A percentile compares a stretch with the other conserved stretches of the same genome.
phyloP scores from a whole-genome alignment of 2,797 vertebrate genomes.

The Megaceryle alcyon region DNA sequence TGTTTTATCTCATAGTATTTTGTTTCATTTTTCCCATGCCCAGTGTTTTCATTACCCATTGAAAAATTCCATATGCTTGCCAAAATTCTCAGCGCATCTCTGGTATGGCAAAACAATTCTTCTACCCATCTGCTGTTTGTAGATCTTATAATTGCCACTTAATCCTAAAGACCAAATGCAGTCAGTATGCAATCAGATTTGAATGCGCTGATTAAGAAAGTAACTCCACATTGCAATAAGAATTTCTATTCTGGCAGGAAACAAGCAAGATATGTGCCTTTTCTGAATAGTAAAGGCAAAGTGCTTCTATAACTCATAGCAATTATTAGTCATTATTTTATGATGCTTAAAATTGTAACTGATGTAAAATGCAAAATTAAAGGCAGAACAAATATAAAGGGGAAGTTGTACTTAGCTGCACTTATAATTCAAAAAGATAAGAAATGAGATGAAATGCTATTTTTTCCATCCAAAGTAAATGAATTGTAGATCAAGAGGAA shows the following conservation, averaged over 20 bases:
- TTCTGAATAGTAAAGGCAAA: background rate
- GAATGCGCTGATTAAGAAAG: background rate
- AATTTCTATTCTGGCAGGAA: background rate
- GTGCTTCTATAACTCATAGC: background rate
- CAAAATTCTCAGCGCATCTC: conserved; percentile 11
- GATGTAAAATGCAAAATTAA: background rate
- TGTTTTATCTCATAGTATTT: background rate
- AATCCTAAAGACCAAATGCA: conserved; percentile 22
- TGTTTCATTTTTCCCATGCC: background rate
- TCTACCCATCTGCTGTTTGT: conserved; percentile 8
- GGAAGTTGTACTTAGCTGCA: background rate
- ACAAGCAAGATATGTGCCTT: background rate
- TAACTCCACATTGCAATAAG: background rate
- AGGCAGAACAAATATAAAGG: background rate
- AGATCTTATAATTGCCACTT: conserved; percentile 34
- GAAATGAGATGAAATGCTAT: background rate
- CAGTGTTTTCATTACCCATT: conserved; percentile 23
- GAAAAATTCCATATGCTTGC: background rate
- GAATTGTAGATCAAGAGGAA: background rate
- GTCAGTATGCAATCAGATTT: background rate
- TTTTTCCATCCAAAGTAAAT: background rate
- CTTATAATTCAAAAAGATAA: background rate
- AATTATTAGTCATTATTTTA: background rate
- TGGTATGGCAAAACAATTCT: conserved; percentile 3
- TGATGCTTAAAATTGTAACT: background rate